Evolutionary conservation across 1,140 invertebrate genomes (phyloP).

Genomic region (Cecropterus lyciades): DNA sequence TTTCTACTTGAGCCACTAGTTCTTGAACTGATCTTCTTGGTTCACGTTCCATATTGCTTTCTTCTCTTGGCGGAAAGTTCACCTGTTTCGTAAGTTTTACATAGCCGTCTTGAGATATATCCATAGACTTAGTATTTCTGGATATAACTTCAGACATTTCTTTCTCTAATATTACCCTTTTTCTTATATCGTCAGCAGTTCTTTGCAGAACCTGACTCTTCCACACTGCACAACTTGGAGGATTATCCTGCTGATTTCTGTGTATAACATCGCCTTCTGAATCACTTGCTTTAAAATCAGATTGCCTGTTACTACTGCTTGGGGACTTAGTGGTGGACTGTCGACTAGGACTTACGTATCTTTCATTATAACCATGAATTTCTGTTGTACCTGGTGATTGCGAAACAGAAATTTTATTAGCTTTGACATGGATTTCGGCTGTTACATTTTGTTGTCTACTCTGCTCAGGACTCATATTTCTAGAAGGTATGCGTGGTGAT

Average conservation of each 20-base stretch:
- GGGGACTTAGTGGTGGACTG: conserved; percentile 64
- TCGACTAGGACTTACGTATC: conserved; percentile 60
- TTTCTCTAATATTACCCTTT: conserved; percentile 68
- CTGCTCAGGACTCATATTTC: conserved; percentile 41
- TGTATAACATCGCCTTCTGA: conserved; percentile 48
- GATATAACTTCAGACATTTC: conserved; percentile 64
- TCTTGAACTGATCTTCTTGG: conserved; percentile 85
- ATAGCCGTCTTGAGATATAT: conserved; percentile 80
- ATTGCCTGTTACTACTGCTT: conserved; percentile 53
- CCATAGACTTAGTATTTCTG: conserved; percentile 68
- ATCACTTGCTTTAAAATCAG: conserved; percentile 55
- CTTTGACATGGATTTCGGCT: conserved; percentile 78
- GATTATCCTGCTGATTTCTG: conserved; percentile 44
- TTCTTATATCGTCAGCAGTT: conserved; percentile 76
- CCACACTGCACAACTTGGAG: conserved; percentile 59
- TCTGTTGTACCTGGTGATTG: conserved; percentile 69
- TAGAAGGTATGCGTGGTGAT: conserved; percentile 50
- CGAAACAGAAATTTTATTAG: conserved; percentile 68
- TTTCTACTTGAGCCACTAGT: conserved; percentile 85
- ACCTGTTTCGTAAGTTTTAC: conserved; percentile 74
- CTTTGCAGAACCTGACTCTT: conserved; percentile 79
- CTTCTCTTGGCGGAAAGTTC: conserved; percentile 53
- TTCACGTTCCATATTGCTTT: conserved; percentile 55
- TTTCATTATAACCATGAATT: conserved; percentile 57
- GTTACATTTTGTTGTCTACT: conserved; percentile 70